These are phyloP conservation scores for Tetropium fuscum DNA, from an alignment of 2,888 invertebrate species.

Conservation along the genomic window DNA sequence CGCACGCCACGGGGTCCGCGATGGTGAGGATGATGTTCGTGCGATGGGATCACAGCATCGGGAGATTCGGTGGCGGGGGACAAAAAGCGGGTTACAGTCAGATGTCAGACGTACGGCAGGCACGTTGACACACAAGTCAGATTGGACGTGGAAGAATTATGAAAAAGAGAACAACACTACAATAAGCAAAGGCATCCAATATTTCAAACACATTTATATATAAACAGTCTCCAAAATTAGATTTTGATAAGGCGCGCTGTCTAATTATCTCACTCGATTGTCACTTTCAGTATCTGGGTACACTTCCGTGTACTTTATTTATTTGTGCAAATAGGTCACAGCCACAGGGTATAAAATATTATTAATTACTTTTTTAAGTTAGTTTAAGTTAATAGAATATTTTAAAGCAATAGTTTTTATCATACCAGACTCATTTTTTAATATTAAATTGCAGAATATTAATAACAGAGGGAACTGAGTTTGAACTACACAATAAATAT, in stretches of 20 bases:
- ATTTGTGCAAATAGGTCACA: not conserved
- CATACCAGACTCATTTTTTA: not conserved
- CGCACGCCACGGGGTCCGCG: conserved; percentile 84
- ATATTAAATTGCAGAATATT: not conserved
- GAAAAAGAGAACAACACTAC: conserved; percentile 53
- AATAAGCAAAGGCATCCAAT: conserved; percentile 45
- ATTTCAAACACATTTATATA: conserved; percentile 33
- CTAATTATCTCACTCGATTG: conserved; percentile 9
- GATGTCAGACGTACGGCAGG: conserved; percentile 46
- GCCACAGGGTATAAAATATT: not conserved
- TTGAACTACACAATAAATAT: conserved; percentile 2
- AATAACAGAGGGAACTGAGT: not conserved
- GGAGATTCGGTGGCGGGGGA: conserved; percentile 45
- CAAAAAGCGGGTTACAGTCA: conserved; percentile 46
- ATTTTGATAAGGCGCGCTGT: not conserved
- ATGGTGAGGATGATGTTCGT: conserved; percentile 73
- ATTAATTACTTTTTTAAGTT: not conserved
- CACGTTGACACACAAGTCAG: conserved; percentile 27
- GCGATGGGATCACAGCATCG: conserved; percentile 62
- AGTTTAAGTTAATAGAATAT: not conserved
- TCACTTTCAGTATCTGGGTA: conserved; percentile 11
- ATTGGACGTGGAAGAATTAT: conserved; percentile 41
- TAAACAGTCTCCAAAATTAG: conserved; percentile 37
- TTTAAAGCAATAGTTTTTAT: not conserved
- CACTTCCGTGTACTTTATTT: not conserved